Evolutionary conservation across 2,888 invertebrate species (phyloP).

Genomic region (Drosophila kambysellisi): DNA sequence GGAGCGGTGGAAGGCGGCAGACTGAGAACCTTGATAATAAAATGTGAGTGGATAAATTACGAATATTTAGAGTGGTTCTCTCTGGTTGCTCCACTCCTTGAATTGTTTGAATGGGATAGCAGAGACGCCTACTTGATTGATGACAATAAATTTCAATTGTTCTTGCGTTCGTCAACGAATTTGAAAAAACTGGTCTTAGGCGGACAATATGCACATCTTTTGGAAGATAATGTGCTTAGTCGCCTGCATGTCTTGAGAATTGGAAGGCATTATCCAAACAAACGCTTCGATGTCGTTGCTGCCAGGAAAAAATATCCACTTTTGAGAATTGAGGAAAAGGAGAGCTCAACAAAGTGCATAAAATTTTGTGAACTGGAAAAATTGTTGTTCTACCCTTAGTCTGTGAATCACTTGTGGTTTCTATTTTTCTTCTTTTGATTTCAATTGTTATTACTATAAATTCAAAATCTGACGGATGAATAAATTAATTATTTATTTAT

Average conservation of each 20-base stretch:
- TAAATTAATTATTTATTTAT: neutral
- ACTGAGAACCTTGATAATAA: slow-evolving; percentile 45
- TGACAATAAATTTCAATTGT: slow-evolving; percentile 20
- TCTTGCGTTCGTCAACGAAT: slow-evolving; percentile 39
- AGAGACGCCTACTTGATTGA: slow-evolving; percentile 37
- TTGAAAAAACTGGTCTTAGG: slow-evolving; percentile 35
- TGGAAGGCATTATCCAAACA: neutral
- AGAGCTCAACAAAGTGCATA: slow-evolving; percentile 6
- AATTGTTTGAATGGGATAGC: slow-evolving; percentile 20
- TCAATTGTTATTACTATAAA: neutral
- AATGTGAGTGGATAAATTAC: slow-evolving; percentile 33
- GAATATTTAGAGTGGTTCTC: slow-evolving; percentile 29
- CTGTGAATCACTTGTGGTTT: neutral
- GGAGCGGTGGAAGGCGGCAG: slow-evolving; percentile 41
- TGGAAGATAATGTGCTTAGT: slow-evolving; percentile 33
- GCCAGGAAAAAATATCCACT: slow-evolving; percentile 25
- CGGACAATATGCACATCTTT: slow-evolving; percentile 26
- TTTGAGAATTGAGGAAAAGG: slow-evolving; percentile 37
- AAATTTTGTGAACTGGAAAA: neutral
- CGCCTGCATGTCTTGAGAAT: slow-evolving; percentile 32
- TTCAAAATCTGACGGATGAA: neutral
- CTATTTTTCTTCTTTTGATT: neutral
- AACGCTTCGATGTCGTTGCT: slow-evolving; percentile 18
- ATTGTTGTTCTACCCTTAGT: slow-evolving; percentile 14
- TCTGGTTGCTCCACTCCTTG: slow-evolving; percentile 17